Evolutionary conservation across 2,888 invertebrate genomes (phyloP).

Genomic region (Papilio protenor): DNA sequence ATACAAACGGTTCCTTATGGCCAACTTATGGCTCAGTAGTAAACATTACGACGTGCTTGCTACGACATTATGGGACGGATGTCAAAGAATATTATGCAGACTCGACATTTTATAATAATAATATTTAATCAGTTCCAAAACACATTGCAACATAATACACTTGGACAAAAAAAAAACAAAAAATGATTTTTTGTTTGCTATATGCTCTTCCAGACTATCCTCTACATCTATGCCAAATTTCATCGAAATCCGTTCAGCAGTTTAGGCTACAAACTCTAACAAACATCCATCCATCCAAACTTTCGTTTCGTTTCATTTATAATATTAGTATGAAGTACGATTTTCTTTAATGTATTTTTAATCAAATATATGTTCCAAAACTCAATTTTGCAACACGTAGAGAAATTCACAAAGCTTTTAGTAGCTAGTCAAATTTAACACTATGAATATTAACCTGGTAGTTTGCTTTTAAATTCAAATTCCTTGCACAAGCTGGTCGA

Average conservation of each 20-base stretch:
- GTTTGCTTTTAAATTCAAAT: constrained; percentile 10
- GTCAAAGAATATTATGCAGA: constrained; percentile 47
- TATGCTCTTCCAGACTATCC: too few relatives aligned
- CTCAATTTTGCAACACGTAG: background rate
- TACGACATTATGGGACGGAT: constrained; percentile 47
- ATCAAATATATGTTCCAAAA: background rate
- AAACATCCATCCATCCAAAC: too few relatives aligned
- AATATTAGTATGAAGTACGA: too few relatives aligned
- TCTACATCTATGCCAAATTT: too few relatives aligned
- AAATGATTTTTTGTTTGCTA: too few relatives aligned
- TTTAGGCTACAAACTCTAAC: too few relatives aligned
- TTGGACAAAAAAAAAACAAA: too few relatives aligned
- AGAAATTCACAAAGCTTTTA: constrained; percentile 2
- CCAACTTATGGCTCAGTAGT: constrained; percentile 53
- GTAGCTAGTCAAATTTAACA: background rate
- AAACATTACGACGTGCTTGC: constrained; percentile 56
- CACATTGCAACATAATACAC: background rate
- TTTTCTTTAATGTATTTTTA: background rate
- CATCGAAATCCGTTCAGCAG: too few relatives aligned
- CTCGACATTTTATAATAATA: constrained; percentile 10
- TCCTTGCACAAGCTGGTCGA: background rate
- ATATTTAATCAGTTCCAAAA: background rate
- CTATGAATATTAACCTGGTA: background rate
- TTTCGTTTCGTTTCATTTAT: too few relatives aligned
- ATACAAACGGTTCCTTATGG: constrained; percentile 52